Evolutionary conservation across 2,797 vertebrate genomes (phyloP), one percentile per base, ranked within the genome.

Genomic region (Pseudotriccus pelzelni): DNA sequence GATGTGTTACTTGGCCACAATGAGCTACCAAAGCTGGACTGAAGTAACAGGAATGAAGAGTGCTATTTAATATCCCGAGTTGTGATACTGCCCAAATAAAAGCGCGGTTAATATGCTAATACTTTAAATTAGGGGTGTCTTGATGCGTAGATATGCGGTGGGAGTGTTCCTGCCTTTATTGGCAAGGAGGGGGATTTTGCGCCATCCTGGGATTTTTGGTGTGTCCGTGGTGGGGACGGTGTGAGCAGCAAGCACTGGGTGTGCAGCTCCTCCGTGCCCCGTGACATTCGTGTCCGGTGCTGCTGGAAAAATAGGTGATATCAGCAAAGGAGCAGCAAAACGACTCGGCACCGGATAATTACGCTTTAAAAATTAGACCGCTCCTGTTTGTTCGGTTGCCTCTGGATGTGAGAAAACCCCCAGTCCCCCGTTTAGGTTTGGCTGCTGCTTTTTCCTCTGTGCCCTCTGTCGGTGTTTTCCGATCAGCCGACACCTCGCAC

Each of bases 401-500:
- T 70, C 55, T 69, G 70, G 66, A 63, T 2, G 4, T 58, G 59
- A 78, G 82, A 75, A 81, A 85, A 89, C 62, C 59, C 81, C 52
- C 46, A 24, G 4, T 37, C 44, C 68, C 47, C 72, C 24, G 5
- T 87, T 94, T 70, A 32, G 70, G 74, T 62, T 83, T 60, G 59
- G 63, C 72, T 94, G 87, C 85, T 66, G 87, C 92, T 90, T 89
- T 92, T 92, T 91, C 68, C 85, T 96, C 97, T 94, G 63, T 92
- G 84, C 89, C 87, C 60, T 94, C 91, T 97, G 74, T 97, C 98
- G 96, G 97, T 98, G 82, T 98, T 99, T 98, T 97, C 92, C 43
- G 59, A 93, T 98, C 96, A 96, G 96, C 98, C 95, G 93, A 96
- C 98, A 98, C 97, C 95, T 98, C 85, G 63, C 97, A 94, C 96